Conservation (phyloP, 2,888 invertebrate genomes). For the Aleiodes testaceus region DNA sequence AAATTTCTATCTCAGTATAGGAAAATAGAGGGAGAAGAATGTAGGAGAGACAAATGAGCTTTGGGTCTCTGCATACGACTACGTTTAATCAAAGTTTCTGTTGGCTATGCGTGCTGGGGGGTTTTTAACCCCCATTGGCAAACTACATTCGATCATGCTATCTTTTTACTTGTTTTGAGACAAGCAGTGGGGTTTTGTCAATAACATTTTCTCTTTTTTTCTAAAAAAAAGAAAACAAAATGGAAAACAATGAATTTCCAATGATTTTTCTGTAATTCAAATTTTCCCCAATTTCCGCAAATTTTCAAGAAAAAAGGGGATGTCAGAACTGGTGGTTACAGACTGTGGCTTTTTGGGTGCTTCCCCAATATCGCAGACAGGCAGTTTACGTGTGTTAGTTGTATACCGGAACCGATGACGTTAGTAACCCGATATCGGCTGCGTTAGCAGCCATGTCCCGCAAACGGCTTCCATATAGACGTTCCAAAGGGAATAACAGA, state of each 20-base stretch:
- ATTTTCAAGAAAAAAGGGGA: not conserved
- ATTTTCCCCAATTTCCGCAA: not conserved
- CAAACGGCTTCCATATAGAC: conserved; percentile 66
- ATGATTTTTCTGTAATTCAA: not conserved
- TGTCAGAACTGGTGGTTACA: conserved; percentile 18
- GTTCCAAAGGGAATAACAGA: conserved; percentile 61
- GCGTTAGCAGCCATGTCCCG: conserved; percentile 62
- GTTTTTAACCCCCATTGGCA: conserved; percentile 10
- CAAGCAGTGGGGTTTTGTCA: too few relatives aligned
- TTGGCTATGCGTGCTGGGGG: conserved; percentile 18
- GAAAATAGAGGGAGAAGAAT: not conserved
- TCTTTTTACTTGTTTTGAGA: not conserved
- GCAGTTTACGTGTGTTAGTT: conserved; percentile 32
- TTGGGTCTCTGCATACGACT: conserved; percentile 16
- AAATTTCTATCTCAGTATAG: too few relatives aligned
- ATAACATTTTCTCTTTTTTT: too few relatives aligned
- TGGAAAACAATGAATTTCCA: too few relatives aligned
- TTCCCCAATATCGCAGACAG: conserved; percentile 29
- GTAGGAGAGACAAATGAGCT: conserved; percentile 22
- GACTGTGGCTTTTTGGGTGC: conserved; percentile 31
- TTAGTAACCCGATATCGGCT: conserved; percentile 66
- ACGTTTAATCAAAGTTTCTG: conserved; percentile 28
- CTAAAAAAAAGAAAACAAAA: too few relatives aligned
- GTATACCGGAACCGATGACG: conserved; percentile 66
- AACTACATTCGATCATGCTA: conserved; percentile 29